Conservation (phyloP, 2,888 invertebrate genomes). For the Tipula unca region DNA sequence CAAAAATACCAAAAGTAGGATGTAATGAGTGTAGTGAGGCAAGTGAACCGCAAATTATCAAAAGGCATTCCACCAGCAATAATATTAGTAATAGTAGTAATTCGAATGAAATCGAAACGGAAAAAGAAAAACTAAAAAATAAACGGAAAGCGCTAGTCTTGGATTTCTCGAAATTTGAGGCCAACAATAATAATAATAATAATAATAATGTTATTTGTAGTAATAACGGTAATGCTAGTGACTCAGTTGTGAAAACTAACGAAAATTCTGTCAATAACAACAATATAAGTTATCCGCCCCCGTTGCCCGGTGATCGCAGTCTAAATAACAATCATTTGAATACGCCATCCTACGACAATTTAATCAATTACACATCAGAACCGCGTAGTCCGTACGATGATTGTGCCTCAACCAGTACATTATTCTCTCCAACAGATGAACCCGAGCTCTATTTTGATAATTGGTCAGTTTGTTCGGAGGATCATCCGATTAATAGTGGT, state of each 20-base stretch:
- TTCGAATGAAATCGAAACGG: slow-evolving; percentile 36
- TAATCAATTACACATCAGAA: slow-evolving; percentile 40
- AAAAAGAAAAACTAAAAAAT: slow-evolving; percentile 32
- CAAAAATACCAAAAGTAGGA: slow-evolving; percentile 24
- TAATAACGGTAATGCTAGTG: slow-evolving; percentile 15
- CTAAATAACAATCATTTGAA: neutral
- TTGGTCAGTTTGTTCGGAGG: slow-evolving; percentile 57
- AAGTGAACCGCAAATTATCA: slow-evolving; percentile 28
- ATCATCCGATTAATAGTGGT: slow-evolving; percentile 30
- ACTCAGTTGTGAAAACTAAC: neutral
- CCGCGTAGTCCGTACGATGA: slow-evolving; percentile 41
- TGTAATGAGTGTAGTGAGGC: slow-evolving; percentile 26
- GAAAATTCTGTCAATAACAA: slow-evolving; percentile 1
- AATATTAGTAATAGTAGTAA: slow-evolving; percentile 29
- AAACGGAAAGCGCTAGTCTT: slow-evolving; percentile 50
- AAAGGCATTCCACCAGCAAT: slow-evolving; percentile 31
- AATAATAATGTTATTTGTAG: slow-evolving; percentile 22
- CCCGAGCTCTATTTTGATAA: slow-evolving; percentile 50
- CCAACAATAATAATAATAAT: slow-evolving; percentile 28
- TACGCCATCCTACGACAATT: slow-evolving; percentile 38
- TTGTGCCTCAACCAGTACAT: slow-evolving; percentile 41
- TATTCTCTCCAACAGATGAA: slow-evolving; percentile 52
- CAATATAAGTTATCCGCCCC: slow-evolving; percentile 23
- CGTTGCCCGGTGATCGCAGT: slow-evolving; percentile 20
- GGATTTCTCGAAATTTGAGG: slow-evolving; percentile 50